Evolutionary conservation across 2,113 vertebrate species (phyloP).

Genomic region (Pteruthius melanotis): DNA sequence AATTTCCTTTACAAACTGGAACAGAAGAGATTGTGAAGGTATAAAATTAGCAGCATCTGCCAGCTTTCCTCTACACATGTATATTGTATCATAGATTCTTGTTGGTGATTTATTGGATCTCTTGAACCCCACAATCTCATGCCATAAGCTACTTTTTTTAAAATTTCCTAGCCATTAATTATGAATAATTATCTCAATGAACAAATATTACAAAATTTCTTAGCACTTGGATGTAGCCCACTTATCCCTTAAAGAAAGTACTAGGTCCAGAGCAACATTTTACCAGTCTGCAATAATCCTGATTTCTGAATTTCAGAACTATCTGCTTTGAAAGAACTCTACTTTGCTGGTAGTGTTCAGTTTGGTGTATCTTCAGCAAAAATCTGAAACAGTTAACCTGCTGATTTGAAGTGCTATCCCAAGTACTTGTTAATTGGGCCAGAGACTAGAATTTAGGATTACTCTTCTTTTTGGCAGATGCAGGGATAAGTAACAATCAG

Average conservation of each 20-base stretch:
- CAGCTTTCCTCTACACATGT: neutral
- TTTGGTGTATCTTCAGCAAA: neutral
- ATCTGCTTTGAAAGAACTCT: neutral
- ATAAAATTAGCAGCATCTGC: neutral
- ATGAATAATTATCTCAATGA: neutral
- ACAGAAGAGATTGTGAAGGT: neutral
- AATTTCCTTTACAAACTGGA: neutral
- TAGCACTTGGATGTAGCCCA: neutral
- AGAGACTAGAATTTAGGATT: neutral
- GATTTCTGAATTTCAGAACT: neutral
- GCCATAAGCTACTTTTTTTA: neutral
- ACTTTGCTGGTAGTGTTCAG: neutral
- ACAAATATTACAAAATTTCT: neutral
- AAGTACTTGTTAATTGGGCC: neutral
- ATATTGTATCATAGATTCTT: neutral
- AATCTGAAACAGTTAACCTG: neutral
- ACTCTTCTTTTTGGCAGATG: neutral
- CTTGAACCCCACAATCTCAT: neutral
- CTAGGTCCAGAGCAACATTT: neutral
- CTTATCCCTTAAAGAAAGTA: neutral
- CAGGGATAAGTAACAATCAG: neutral
- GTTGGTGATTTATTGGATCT: neutral
- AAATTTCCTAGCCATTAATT: neutral
- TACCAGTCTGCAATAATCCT: neutral
- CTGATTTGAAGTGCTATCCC: neutral